Base-by-base conservation (phyloP, 2,113 vertebrate species). In the Cinclus cinclus region DNA sequence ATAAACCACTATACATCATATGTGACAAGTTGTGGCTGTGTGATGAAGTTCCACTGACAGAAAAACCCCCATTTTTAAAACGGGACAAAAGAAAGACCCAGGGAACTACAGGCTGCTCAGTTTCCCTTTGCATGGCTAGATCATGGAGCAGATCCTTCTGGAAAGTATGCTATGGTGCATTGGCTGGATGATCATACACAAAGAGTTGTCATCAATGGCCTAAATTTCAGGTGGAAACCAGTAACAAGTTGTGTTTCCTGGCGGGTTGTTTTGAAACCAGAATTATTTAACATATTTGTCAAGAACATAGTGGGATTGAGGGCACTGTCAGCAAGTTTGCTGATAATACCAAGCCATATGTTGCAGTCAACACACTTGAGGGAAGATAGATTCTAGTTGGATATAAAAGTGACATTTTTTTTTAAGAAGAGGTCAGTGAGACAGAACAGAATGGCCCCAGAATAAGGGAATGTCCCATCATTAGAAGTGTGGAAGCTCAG, bases 221-320 rank as follows among this genome's bases (percentile, higher is more conserved):
- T 35, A 11, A 41, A 60, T 30, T 89, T 55, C 55, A 62, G 41
- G 25, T 46, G 46, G 24, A 60, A 4, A 74, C 5, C n/a, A 53
- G 39, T 47, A 46, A 82, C 1, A 11, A 60, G n/a, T 25, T 18
- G 4, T 75, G 55, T 27, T 11, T 11, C 15, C 24, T 0, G 0
- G 9, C 1, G 4, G 1, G 4, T 27, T 76, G 46, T 31, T 68
- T 55, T 83, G 55, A 83, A 53, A 55, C 8, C 47, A 69, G 14
- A 25, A 55, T 35, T 53, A 46, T 55, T 47, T 31, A 75, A 41
- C 11, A 47, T 6, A 30, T 35, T 46, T 25, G 9, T 25, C 41
- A 55, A 46, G 20, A 39, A 25, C 30, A 41, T 15, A 69, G 47
- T 41, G 25, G n/a, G 63, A 47, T 13, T 31, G 17, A 83, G 41